These are phyloP conservation scores for Saccostrea cuccullata DNA, from an alignment of 1,140 invertebrate species.

Conservation along the genomic window DNA sequence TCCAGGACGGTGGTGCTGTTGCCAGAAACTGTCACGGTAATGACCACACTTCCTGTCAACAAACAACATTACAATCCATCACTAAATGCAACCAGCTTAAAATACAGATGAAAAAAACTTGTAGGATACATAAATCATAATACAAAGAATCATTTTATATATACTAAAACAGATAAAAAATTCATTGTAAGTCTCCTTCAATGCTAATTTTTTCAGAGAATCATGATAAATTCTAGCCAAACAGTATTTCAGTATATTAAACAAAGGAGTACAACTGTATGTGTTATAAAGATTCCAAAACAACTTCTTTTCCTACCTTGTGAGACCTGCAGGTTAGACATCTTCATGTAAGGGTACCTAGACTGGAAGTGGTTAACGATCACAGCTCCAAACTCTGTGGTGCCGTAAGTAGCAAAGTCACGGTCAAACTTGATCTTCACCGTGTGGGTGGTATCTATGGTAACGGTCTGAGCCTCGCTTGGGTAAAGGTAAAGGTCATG, in stretches of 20 bases:
- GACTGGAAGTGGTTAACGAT: slow-evolving; percentile 22
- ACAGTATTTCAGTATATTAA: too few species aligned
- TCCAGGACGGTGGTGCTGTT: slow-evolving; percentile 52
- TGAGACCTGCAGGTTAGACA: background rate
- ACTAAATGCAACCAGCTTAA: background rate
- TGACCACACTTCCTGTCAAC: slow-evolving; percentile 63
- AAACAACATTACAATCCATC: background rate
- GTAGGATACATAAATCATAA: too few species aligned
- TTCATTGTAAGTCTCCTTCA: too few species aligned
- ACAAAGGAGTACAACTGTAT: background rate
- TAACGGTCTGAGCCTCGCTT: slow-evolving; percentile 14
- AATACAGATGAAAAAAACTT: background rate
- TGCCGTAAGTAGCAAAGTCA: slow-evolving; percentile 40
- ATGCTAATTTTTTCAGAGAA: too few species aligned
- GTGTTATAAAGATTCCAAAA: background rate
- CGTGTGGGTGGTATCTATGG: slow-evolving; percentile 21
- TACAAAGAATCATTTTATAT: too few species aligned
- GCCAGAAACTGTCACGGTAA: slow-evolving; percentile 56
- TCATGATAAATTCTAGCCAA: too few species aligned
- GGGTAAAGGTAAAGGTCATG: slow-evolving; percentile 48
- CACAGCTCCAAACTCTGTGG: slow-evolving; percentile 39
- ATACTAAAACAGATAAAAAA: too few species aligned
- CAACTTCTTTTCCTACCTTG: slow-evolving; percentile 40
- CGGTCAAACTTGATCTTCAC: slow-evolving; percentile 39
- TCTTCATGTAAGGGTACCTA: slow-evolving; percentile 8